A percentile compares a stretch with the other conserved stretches of the same genome.
These are phyloP conservation scores for Euborellia annulipes DNA, from an alignment of 1,140 invertebrate genomes.

Conservation along the genomic window DNA sequence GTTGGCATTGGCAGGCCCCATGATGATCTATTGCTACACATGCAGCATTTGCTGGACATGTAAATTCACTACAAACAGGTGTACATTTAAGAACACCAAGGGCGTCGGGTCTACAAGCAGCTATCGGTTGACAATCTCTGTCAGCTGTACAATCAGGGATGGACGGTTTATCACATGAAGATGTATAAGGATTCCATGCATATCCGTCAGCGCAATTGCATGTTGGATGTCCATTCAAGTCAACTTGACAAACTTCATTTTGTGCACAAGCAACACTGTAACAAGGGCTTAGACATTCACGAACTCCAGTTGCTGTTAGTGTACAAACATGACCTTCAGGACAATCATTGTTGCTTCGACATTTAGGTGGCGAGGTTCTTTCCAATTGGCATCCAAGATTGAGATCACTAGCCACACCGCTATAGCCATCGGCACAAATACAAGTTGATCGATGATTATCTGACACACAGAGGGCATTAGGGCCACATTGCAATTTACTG, in stretches of 20 bases:
- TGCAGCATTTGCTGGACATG: slow-evolving; percentile 64
- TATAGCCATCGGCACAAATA: slow-evolving; percentile 62
- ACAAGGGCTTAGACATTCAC: slow-evolving; percentile 66
- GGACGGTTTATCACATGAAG: slow-evolving; percentile 65
- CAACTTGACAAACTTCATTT: slow-evolving; percentile 60
- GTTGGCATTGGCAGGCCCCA: slow-evolving; percentile 60
- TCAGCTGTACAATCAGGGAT: slow-evolving; percentile 62
- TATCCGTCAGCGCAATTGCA: slow-evolving; percentile 62
- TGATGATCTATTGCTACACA: slow-evolving; percentile 58
- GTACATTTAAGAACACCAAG: slow-evolving; percentile 69
- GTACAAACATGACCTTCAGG: slow-evolving; percentile 40
- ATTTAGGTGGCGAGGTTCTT: slow-evolving; percentile 35
- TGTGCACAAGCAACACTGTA: slow-evolving; percentile 57
- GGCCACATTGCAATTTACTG: slow-evolving; percentile 72
- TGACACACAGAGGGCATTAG: slow-evolving; percentile 71
- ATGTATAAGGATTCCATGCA: slow-evolving; percentile 66
- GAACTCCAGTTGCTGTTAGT: slow-evolving; percentile 36
- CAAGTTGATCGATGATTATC: slow-evolving; percentile 70
- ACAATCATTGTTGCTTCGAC: slow-evolving; percentile 55
- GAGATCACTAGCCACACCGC: slow-evolving; percentile 63
- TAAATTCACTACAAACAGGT: slow-evolving; percentile 57
- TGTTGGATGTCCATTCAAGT: slow-evolving; percentile 43
- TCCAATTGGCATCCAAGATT: slow-evolving; percentile 55
- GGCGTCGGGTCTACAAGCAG: slow-evolving; percentile 62
- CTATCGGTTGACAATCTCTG: slow-evolving; percentile 47